Evolutionary conservation across 2,113 vertebrate species (phyloP).

Genomic region (Collichthys lucidus): DNA sequence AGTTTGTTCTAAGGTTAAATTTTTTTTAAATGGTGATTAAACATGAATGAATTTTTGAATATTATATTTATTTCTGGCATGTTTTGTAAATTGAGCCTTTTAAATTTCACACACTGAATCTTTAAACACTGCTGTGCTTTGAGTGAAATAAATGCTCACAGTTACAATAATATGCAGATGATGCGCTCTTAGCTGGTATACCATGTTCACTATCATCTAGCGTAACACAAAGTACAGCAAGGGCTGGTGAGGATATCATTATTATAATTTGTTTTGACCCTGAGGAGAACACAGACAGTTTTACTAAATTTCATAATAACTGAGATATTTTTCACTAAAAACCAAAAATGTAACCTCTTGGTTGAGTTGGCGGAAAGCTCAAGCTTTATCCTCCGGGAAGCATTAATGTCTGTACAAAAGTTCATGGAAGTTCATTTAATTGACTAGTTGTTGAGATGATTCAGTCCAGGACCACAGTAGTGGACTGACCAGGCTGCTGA

Average conservation of each 20-base stretch:
- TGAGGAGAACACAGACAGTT: not conserved
- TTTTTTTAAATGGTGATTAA: too few relatives aligned
- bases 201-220: not conserved
- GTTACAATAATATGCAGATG: too few relatives aligned
- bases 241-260: not conserved
- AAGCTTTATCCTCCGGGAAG: too few relatives aligned
- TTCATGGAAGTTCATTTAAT: not conserved
- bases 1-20: too few relatives aligned
- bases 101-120: too few relatives aligned
- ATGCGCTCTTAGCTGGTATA: too few relatives aligned
- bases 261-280: too few relatives aligned
- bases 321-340: not conserved
- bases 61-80: too few relatives aligned
- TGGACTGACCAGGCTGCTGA: not conserved
- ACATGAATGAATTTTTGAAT: too few relatives aligned
- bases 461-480: not conserved
- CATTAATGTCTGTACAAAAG: not conserved
- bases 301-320: not conserved
- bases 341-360: not conserved
- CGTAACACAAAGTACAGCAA: not conserved
- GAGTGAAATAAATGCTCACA: not conserved
- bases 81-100: too few relatives aligned
- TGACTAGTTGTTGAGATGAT: not conserved
- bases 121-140: too few relatives aligned
- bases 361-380: not conserved